Conservation (phyloP, 1,140 invertebrate species). For the Tribolium madens region DNA sequence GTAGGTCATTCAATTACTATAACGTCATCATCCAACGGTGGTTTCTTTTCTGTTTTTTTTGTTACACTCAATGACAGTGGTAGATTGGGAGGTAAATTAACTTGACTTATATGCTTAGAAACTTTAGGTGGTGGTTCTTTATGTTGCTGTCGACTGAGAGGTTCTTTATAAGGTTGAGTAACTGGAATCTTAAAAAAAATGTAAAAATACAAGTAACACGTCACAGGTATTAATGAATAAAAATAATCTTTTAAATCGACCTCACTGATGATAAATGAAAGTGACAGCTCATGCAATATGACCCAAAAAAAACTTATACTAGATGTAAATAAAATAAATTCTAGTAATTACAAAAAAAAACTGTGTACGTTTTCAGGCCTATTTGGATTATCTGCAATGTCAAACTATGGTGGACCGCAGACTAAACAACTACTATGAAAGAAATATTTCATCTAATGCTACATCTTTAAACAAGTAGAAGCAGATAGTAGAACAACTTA, state of each 20-base stretch:
- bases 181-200: conserved; percentile 17
- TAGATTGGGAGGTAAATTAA: conserved; percentile 44
- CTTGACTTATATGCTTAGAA: neutral
- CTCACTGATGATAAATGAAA: neutral
- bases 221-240: too few species aligned
- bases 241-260: too few species aligned
- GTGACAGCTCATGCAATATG: too few species aligned
- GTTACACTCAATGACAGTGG: conserved; percentile 53
- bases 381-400: too few species aligned
- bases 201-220: neutral
- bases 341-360: too few species aligned
- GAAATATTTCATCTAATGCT: neutral
- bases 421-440: neutral
- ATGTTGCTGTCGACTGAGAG: conserved; percentile 4
- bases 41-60: conserved; percentile 50
- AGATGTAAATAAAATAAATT: too few species aligned
- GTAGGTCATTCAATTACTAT: conserved; percentile 54
- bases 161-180: conserved; percentile 11
- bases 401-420: neutral
- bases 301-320: too few species aligned
- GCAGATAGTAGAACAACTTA: neutral
- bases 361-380: too few species aligned
- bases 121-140: conserved; percentile 2
- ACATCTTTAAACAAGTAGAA: neutral
- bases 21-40: conserved; percentile 54